Conservation (phyloP, 1,140 invertebrate species). For the Meteorus sp. region DNA sequence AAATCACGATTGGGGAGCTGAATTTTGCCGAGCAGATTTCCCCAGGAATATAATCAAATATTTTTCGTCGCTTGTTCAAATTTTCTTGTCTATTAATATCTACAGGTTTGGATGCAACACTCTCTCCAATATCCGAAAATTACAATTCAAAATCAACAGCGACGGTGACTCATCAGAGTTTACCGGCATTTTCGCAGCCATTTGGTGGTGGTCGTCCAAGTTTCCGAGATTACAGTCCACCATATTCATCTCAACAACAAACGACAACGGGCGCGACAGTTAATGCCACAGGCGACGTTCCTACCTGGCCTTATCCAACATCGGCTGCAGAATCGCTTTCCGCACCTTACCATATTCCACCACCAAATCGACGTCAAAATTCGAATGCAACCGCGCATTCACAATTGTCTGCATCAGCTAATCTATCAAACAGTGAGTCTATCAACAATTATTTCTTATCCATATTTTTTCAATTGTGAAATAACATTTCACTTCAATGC, state of each 20-base stretch:
- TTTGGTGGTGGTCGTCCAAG: conserved; percentile 36
- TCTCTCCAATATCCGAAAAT: conserved; percentile 41
- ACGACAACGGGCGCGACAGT: background rate
- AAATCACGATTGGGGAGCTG: too few relatives aligned
- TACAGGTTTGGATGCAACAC: conserved; percentile 28
- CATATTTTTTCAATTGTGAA: background rate
- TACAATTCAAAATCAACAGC: conserved; percentile 43
- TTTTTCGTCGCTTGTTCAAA: background rate
- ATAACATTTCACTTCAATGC: background rate
- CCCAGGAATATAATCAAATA: background rate
- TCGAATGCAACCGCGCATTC: conserved; percentile 36
- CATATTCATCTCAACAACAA: conserved; percentile 43
- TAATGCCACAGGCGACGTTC: conserved; percentile 27
- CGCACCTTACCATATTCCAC: conserved; percentile 31
- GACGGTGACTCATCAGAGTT: conserved; percentile 39
- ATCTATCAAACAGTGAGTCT: conserved; percentile 47
- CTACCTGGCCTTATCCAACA: conserved; percentile 38
- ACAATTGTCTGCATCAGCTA: conserved; percentile 43
- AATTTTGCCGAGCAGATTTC: too few relatives aligned
- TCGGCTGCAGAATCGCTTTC: conserved; percentile 31
- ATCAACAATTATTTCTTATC: too few relatives aligned
- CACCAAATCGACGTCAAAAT: conserved; percentile 33
- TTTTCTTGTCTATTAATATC: conserved; percentile 16
- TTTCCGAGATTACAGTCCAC: conserved; percentile 44
- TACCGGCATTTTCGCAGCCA: conserved; percentile 49